Conservation (phyloP, 2,797 vertebrate genomes). For the Sphaeramia orbicularis region DNA sequence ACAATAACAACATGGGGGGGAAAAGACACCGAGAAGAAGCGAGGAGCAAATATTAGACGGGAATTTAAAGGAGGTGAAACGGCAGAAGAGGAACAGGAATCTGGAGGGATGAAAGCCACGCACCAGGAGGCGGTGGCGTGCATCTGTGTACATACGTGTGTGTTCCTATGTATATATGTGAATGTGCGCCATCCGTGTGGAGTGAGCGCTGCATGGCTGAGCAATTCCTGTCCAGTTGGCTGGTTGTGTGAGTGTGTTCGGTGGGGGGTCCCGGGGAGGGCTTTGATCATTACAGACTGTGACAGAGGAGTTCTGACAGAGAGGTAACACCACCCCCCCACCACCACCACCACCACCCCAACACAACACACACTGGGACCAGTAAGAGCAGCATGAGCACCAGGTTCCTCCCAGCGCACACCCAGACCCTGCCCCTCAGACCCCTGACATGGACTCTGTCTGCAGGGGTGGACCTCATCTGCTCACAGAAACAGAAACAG, state of each 20-base stretch:
- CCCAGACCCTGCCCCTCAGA: no score
- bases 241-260: constrained; percentile 79
- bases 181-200: constrained; percentile 70
- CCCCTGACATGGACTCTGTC: no score
- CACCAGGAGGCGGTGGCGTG: constrained; percentile 30
- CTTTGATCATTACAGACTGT: constrained; percentile 87
- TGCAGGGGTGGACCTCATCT: no score
- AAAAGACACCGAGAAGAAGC: no score
- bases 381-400: constrained; percentile 59
- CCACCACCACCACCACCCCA: no score
- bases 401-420: no score
- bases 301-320: constrained; percentile 87
- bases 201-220: constrained; percentile 79
- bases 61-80: constrained; percentile 27
- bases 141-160: constrained; percentile 37
- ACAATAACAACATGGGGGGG: constrained; percentile 24
- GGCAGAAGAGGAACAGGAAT: constrained; percentile 28
- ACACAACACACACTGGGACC: constrained; percentile 34
- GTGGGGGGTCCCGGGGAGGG: constrained; percentile 82
- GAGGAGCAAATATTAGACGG: no score
- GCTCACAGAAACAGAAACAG: no score
- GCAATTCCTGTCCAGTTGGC: constrained; percentile 83
- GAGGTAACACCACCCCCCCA: constrained; percentile 69
- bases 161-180: constrained; percentile 45
- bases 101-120: constrained; percentile 41